phyloP scores from a whole-genome alignment of 2,888 invertebrate species.

The Bembecia ichneumoniformis region DNA sequence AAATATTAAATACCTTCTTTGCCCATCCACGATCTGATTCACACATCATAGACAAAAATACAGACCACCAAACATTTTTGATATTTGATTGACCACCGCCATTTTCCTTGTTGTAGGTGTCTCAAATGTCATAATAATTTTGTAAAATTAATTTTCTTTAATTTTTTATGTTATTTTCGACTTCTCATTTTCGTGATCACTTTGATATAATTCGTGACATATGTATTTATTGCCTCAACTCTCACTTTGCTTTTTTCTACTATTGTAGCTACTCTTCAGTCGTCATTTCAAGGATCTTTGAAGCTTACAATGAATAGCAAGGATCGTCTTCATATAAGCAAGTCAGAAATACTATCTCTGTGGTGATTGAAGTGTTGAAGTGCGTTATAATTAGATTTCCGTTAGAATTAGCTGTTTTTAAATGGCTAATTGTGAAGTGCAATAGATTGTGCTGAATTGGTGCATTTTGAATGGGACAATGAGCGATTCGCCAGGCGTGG shows the following conservation, averaged over 20 bases:
- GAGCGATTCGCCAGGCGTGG: constrained; percentile 67
- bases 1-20: background rate
- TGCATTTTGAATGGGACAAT: constrained; percentile 49
- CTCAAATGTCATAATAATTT: constrained; percentile 73
- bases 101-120: constrained; percentile 72
- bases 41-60: background rate
- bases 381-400: constrained; percentile 19
- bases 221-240: constrained; percentile 25
- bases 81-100: constrained; percentile 33
- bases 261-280: constrained; percentile 35
- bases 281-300: constrained; percentile 57
- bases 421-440: constrained; percentile 16
- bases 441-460: constrained; percentile 19
- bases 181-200: constrained; percentile 32
- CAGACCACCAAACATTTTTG: background rate
- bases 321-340: constrained; percentile 55
- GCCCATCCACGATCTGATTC: too few species aligned
- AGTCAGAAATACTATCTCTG: constrained; percentile 45
- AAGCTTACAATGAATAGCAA: constrained; percentile 50
- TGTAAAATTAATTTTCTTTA: constrained; percentile 57
- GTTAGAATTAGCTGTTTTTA: constrained; percentile 15
- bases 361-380: constrained; percentile 25
- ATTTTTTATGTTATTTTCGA: constrained; percentile 51
- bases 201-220: constrained; percentile 28
- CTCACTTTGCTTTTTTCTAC: constrained; percentile 22